Percentiles rank a stretch among this genome's conserved stretches.
Evolutionary conservation across 2,797 vertebrate species (phyloP).

Genomic region (Myotis myotis): DNA sequence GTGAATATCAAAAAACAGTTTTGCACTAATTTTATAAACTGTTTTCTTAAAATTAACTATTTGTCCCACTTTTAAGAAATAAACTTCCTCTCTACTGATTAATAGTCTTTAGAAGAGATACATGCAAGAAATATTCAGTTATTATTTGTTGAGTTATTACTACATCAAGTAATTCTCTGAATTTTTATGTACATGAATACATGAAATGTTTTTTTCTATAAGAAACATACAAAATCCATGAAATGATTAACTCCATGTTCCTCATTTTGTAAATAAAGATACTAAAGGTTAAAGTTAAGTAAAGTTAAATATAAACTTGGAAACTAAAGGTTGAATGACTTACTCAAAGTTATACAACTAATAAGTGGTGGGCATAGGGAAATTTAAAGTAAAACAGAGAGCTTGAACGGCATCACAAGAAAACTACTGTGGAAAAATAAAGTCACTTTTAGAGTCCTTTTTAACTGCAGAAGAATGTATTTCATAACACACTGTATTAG

Average conservation of each 20-base stretch:
- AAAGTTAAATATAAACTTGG: neutral
- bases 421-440: neutral
- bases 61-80: neutral
- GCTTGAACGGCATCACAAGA: neutral
- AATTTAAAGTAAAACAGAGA: neutral
- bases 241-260: neutral
- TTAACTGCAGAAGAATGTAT: neutral
- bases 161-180: neutral
- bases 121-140: neutral
- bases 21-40: neutral
- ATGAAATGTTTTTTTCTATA: neutral
- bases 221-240: neutral
- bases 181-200: neutral
- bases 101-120: neutral
- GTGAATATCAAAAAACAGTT: neutral
- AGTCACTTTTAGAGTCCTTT: neutral
- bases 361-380: neutral
- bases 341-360: neutral
- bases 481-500: neutral
- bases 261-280: neutral
- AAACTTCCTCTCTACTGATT: neutral
- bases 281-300: neutral
- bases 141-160: neutral
- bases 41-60: neutral
- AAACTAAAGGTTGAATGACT: neutral